Evolutionary conservation across 2,797 vertebrate species (phyloP), one percentile per base, ranked within the genome.

Genomic region (Cichlasoma orientale): DNA sequence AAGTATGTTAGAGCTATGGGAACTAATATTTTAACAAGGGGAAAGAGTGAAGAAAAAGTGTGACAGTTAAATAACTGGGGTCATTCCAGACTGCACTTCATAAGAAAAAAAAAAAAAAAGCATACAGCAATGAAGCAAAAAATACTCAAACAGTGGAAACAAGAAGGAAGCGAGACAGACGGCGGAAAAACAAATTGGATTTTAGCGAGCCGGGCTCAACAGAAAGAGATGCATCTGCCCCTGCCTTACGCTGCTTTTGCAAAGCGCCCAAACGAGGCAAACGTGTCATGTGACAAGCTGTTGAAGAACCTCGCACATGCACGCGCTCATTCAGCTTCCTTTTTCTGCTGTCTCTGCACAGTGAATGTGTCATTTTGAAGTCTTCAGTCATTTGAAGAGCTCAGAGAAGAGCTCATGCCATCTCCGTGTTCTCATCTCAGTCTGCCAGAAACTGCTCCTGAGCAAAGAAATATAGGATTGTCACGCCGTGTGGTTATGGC

Each of bases 381-480:
- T 41, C 63, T 50, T 13, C 18, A 68, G 44, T 68, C 63, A n/a
- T 68, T 50, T 25, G 31, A 79, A 23, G 27, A 4, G 27, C 13
- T 83, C 77, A 73, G 44, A 74, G 57, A 72, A 76, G 77, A 84
- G 44, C 31, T 54, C 36, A 7, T 13, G 7, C 72, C 66, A 71
- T 76, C 78, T 31, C 75, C 69, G 84, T 75, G 76, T 75, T 75
- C 71, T 59, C 78, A 21, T 71, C 52, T 59, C 77, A 23, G n/a
- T 38, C 86, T 86, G 86, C 74, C 86, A 77, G 76, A 50, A 83
- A 81, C 54, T 8, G 23, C 73, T 72, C 75, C 27, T n/a, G 55
- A 71, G 72, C 52, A 52, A 21, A 78, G 4, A 79, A 77, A 25
- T 44, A 16, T 13, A 53, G 23, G 59, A 57, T 50, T 25, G 8